Conservation (phyloP, 1,140 invertebrate genomes). For the Lethocerus indicus region DNA sequence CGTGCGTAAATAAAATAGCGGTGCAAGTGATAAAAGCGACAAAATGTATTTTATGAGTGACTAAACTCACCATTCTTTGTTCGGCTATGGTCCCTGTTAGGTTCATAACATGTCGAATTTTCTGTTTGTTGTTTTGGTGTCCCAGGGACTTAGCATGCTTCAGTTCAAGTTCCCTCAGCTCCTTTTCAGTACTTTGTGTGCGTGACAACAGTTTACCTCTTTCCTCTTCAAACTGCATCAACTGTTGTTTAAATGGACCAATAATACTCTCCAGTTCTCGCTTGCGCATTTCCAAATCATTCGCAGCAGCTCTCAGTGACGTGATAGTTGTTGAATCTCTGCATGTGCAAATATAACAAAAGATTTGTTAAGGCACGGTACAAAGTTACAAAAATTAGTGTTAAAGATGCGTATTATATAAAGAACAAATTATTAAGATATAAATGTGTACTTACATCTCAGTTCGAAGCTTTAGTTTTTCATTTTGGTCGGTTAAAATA, state of each 20-base stretch:
- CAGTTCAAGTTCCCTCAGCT: constrained; percentile 9
- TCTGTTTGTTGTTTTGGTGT: constrained; percentile 14
- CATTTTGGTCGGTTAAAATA: no score
- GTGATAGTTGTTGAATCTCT: constrained; percentile 3
- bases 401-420: no score
- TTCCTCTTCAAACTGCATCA: constrained; percentile 12
- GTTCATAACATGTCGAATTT: constrained; percentile 8
- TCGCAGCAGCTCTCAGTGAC: not conserved
- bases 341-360: not conserved
- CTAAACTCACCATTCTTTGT: constrained; percentile 10
- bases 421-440: no score
- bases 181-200: constrained; percentile 11
- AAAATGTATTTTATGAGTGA: not conserved
- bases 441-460: no score
- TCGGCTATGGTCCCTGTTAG: constrained; percentile 8
- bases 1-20: no score
- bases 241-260: constrained; percentile 13
- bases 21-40: not conserved
- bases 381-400: no score
- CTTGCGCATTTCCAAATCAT: constrained; percentile 12
- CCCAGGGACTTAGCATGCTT: constrained; percentile 13
- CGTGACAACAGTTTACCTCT: constrained; percentile 3
- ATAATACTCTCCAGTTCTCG: constrained; percentile 10
- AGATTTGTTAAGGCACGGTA: no score
- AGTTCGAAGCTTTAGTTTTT: no score